Conservation (phyloP, 2,113 vertebrate species). For the Cyphomyrus discorhynchus region DNA sequence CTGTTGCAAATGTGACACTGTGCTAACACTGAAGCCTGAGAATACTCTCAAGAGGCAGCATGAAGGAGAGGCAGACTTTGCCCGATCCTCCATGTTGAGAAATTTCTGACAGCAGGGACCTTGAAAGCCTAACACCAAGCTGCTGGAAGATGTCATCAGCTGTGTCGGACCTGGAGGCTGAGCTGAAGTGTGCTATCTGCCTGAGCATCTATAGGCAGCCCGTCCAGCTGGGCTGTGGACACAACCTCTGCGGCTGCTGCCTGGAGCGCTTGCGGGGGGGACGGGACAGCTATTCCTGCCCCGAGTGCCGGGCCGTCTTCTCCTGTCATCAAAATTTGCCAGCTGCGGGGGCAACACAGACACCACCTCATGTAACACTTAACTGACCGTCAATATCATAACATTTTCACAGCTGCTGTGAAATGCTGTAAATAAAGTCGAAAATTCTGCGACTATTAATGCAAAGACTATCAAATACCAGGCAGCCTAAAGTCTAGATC, state of each 20-base stretch:
- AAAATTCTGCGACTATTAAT: too few species aligned
- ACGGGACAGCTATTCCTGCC: slow-evolving; percentile 22
- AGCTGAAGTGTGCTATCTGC: slow-evolving; percentile 37
- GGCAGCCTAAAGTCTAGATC: too few species aligned
- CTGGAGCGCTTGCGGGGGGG: slow-evolving; percentile 20
- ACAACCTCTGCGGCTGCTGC: slow-evolving; percentile 40
- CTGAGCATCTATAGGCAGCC: slow-evolving; percentile 35
- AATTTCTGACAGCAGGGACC: neutral
- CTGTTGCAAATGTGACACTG: neutral
- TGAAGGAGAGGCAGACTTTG: neutral
- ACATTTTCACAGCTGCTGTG: too few species aligned
- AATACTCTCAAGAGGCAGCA: neutral
- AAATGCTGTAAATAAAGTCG: too few species aligned
- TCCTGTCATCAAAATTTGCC: neutral
- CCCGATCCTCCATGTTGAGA: neutral
- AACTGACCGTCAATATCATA: too few species aligned
- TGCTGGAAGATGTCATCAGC: slow-evolving; percentile 8
- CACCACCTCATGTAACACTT: too few species aligned
- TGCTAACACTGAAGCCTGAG: neutral
- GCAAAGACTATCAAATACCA: too few species aligned
- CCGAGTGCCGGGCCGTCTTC: slow-evolving; percentile 28
- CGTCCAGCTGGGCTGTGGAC: slow-evolving; percentile 33
- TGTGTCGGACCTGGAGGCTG: slow-evolving; percentile 26
- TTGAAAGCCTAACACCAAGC: neutral
- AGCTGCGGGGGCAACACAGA: too few species aligned